phyloP scores from a whole-genome alignment of 2,113 vertebrate genomes.

The Urocolius indicus region DNA sequence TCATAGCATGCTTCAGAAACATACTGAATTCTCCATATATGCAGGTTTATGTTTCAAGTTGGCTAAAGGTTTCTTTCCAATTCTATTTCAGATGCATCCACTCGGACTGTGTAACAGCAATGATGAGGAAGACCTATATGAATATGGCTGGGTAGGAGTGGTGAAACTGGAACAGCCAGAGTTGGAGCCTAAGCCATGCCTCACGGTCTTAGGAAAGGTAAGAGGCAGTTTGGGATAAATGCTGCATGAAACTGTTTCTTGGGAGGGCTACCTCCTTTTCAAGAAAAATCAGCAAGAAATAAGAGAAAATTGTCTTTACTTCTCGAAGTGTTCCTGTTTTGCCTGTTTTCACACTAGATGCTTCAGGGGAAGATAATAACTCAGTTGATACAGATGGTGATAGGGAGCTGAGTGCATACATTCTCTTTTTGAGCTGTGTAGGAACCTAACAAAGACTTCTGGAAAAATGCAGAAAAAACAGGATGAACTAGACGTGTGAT shows the following conservation, averaged over 20 bases:
- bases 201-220: conserved; percentile 98
- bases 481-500: not conserved
- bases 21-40: not conserved
- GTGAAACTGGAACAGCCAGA: conserved; percentile 97
- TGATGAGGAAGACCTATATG: conserved; percentile 95
- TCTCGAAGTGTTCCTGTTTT: not conserved
- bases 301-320: not conserved
- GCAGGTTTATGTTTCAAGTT: not conserved
- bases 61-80: not conserved
- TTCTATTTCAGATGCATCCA: conserved; percentile 92
- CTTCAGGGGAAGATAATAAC: not conserved
- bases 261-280: not conserved
- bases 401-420: not conserved
- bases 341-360: not conserved
- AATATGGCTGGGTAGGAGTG: conserved; percentile 99
- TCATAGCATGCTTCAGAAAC: not conserved
- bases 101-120: conserved; percentile 97
- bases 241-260: not conserved
- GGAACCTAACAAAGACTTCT: not conserved
- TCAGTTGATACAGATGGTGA: not conserved
- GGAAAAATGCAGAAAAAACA: not conserved
- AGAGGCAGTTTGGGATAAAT: not conserved
- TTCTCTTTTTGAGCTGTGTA: not conserved
- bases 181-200: conserved; percentile 94
- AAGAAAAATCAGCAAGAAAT: not conserved